phyloP scores from a whole-genome alignment of 2,888 invertebrate genomes.

The Eulithis testata region DNA sequence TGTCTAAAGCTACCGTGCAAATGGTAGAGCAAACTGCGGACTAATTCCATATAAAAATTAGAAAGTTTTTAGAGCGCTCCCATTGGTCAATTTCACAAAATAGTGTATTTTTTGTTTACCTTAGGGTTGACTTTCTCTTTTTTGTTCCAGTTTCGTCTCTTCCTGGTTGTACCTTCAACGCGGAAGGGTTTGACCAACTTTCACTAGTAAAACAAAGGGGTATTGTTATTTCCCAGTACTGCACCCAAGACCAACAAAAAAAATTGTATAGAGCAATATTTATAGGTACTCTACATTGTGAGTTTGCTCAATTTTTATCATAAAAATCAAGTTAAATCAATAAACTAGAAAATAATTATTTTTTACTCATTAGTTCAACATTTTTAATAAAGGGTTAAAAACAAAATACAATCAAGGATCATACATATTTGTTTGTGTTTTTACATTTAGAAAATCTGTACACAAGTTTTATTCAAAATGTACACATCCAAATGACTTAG shows the following conservation, averaged over 20 bases:
- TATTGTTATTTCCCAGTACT: conserved; percentile 40
- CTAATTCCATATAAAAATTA: conserved; percentile 71
- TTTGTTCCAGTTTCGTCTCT: conserved; percentile 78
- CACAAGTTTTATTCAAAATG: background rate
- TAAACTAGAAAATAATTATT: background rate
- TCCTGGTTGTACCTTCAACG: conserved; percentile 71
- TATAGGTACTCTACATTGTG: background rate
- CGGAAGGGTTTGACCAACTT: conserved; percentile 77
- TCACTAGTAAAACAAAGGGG: conserved; percentile 73
- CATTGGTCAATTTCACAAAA: conserved; percentile 70
- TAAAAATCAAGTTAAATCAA: background rate
- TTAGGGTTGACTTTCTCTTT: conserved; percentile 77
- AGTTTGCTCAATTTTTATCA: background rate
- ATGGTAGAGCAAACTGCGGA: conserved; percentile 59
- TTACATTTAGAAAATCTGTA: no score
- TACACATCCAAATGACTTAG: no score
- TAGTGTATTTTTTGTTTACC: conserved; percentile 62
- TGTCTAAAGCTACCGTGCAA: conserved; percentile 67
- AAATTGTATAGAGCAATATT: conserved; percentile 19
- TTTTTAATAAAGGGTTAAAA: no score
- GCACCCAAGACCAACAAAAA: conserved; percentile 11
- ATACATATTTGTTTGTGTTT: no score
- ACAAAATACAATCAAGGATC: no score
- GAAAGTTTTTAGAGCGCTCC: conserved; percentile 68
- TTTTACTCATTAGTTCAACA: background rate